Evolutionary conservation across 1,140 invertebrate species (phyloP).

Genomic region (Drosophila sp.): DNA sequence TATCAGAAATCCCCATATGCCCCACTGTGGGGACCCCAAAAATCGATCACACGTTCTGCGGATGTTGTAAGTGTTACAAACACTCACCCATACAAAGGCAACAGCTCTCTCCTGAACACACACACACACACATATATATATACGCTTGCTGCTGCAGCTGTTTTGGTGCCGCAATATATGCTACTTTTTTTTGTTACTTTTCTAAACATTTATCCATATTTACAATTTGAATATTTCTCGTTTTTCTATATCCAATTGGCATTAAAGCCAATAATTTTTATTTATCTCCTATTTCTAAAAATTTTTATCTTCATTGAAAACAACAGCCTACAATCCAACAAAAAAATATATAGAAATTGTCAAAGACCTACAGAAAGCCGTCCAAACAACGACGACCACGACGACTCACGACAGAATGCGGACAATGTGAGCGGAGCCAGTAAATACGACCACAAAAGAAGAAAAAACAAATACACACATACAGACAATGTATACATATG

Average conservation of each 20-base stretch:
- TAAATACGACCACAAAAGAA: conserved; percentile 51
- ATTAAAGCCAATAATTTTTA: background rate
- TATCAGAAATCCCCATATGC: background rate
- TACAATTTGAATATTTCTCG: background rate
- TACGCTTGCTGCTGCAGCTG: conserved; percentile 46
- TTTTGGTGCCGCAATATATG: conserved; percentile 55
- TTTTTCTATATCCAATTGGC: background rate
- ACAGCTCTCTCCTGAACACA: conserved; percentile 13
- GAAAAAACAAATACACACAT: conserved; percentile 8
- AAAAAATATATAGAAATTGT: background rate
- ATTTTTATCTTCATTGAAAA: conserved; percentile 42
- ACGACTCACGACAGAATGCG: conserved; percentile 70
- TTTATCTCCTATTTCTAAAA: conserved; percentile 11
- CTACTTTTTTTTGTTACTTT: conserved; percentile 20
- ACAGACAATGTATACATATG: conserved; percentile 14
- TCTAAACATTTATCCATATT: conserved; percentile 9
- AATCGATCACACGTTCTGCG: conserved; percentile 71
- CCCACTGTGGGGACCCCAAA: conserved; percentile 49
- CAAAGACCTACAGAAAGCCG: conserved; percentile 32
- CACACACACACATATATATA: conserved; percentile 24
- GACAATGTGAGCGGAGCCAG: conserved; percentile 27
- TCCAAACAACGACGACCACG: conserved; percentile 55
- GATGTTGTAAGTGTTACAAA: conserved; percentile 44
- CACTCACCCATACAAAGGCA: conserved; percentile 31
- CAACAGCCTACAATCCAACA: conserved; percentile 22